These are phyloP conservation scores for Vanessa cardui DNA, from an alignment of 2,888 invertebrate species.

Conservation along the genomic window DNA sequence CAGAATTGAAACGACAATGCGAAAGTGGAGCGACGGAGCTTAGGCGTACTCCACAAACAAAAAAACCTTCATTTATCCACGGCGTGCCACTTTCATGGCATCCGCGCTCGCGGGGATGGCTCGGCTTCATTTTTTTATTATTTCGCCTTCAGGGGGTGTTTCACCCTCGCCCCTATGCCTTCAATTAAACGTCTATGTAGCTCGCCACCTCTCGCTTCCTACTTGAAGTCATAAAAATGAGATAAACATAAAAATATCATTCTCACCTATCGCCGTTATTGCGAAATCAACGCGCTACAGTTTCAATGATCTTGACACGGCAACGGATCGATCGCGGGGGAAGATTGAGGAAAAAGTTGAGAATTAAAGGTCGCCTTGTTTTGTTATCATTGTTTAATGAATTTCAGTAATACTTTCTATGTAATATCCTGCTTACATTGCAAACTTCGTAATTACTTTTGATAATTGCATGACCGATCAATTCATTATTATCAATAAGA, in stretches of 20 bases:
- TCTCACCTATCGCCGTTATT: constrained; percentile 66
- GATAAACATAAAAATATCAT: constrained; percentile 77
- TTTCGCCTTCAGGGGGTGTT: constrained; percentile 60
- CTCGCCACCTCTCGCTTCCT: constrained; percentile 73
- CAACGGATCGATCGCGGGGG: not conserved
- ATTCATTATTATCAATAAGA: constrained; percentile 1
- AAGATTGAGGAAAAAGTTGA: not conserved
- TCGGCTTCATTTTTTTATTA: constrained; percentile 77
- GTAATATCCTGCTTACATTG: not conserved
- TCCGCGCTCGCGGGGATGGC: constrained; percentile 78
- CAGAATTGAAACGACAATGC: constrained; percentile 77
- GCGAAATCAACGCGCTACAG: constrained; percentile 36
- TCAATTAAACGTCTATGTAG: constrained; percentile 81
- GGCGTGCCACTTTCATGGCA: constrained; percentile 81
- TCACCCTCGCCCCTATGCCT: constrained; percentile 63
- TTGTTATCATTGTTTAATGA: not conserved
- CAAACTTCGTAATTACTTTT: not conserved
- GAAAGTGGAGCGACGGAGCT: constrained; percentile 75
- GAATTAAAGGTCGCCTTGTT: not conserved
- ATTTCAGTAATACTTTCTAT: no score
- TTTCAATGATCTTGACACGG: constrained; percentile 1
- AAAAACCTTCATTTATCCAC: constrained; percentile 79
- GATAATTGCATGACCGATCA: not conserved
- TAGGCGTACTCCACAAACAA: constrained; percentile 78
- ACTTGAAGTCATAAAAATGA: constrained; percentile 77